A percentile compares a stretch with the other conserved stretches of the same genome.
Conservation (phyloP, 2,888 invertebrate species). For the Leptarthrus brevirostris region DNA sequence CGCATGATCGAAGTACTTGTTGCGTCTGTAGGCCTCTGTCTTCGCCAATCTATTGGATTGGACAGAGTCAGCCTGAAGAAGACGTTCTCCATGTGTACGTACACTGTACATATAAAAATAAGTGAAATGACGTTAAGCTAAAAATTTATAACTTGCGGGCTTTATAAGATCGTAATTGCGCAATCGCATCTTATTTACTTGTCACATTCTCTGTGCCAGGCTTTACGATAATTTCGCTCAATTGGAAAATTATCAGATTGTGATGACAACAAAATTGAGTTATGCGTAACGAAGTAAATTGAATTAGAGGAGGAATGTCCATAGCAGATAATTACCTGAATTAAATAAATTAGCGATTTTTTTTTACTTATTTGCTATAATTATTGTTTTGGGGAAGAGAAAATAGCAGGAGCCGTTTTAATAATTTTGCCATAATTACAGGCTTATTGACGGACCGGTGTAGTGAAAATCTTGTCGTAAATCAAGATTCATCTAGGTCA, state of each 20-base stretch:
- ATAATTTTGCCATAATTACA: no score
- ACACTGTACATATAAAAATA: conserved; percentile 15
- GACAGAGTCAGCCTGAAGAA: conserved; percentile 7
- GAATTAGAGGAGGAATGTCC: conserved; percentile 10
- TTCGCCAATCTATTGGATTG: not conserved
- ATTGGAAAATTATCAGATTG: conserved; percentile 45
- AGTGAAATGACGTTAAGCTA: conserved; percentile 35
- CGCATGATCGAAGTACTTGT: conserved; percentile 4
- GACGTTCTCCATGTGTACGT: conserved; percentile 4
- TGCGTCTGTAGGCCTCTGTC: not conserved
- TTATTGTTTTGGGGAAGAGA: no score
- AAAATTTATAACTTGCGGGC: conserved; percentile 33
- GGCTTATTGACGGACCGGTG: no score
- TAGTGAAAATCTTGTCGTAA: no score
- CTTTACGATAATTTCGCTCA: conserved; percentile 44
- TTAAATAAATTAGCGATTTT: not conserved
- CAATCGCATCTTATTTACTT: conserved; percentile 48
- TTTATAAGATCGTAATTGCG: conserved; percentile 47
- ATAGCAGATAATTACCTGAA: conserved; percentile 7
- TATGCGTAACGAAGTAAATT: conserved; percentile 42
- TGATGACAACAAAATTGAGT: conserved; percentile 47
- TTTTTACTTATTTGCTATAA: not conserved
- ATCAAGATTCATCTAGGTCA: no score
- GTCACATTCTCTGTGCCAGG: conserved; percentile 40
- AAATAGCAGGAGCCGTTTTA: no score